Percentiles rank a stretch among this genome's conserved stretches.
Evolutionary conservation across 2,888 invertebrate species (phyloP).

Genomic region (Drosophila melanocephala): DNA sequence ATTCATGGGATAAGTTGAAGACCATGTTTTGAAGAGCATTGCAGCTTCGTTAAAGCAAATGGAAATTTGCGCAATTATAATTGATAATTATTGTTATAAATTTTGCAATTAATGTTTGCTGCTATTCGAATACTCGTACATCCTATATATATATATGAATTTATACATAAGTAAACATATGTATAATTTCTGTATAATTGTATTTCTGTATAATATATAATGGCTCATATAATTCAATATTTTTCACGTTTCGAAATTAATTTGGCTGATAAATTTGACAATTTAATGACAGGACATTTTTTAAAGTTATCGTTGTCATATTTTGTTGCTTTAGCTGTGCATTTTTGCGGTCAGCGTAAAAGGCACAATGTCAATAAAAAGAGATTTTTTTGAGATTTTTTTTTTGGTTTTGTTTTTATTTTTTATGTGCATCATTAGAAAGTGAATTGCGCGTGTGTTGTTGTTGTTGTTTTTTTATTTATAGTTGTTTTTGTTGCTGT

Average conservation of each 20-base stretch:
- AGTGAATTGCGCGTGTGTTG: conserved; percentile 63
- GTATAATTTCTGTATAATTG: conserved; percentile 5
- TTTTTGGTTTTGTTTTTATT: conserved; percentile 26
- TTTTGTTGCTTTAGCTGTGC: conserved; percentile 14
- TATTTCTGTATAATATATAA: conserved; percentile 1
- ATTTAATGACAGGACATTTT: conserved; percentile 69
- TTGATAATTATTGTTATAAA: conserved; percentile 19
- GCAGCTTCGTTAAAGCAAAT: neutral
- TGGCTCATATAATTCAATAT: conserved; percentile 40
- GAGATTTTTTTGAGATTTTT: conserved; percentile 21
- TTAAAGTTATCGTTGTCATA: conserved; percentile 1
- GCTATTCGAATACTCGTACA: conserved; percentile 18
- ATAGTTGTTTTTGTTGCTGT: conserved; percentile 18
- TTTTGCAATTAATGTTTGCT: conserved; percentile 29
- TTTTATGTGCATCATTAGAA: conserved; percentile 66
- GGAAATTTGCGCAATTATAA: neutral
- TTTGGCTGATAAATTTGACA: conserved; percentile 61
- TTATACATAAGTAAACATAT: neutral
- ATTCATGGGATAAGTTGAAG: neutral
- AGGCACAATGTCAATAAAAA: conserved; percentile 48
- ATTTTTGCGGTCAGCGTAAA: conserved; percentile 42
- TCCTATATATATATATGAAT: conserved; percentile 6
- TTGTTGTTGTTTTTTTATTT: conserved; percentile 33
- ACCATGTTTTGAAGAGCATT: conserved; percentile 23
- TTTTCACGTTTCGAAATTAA: conserved; percentile 39